These are phyloP conservation scores for Idaea dimidiata DNA, from an alignment of 2,888 invertebrate species.

Conservation along the genomic window DNA sequence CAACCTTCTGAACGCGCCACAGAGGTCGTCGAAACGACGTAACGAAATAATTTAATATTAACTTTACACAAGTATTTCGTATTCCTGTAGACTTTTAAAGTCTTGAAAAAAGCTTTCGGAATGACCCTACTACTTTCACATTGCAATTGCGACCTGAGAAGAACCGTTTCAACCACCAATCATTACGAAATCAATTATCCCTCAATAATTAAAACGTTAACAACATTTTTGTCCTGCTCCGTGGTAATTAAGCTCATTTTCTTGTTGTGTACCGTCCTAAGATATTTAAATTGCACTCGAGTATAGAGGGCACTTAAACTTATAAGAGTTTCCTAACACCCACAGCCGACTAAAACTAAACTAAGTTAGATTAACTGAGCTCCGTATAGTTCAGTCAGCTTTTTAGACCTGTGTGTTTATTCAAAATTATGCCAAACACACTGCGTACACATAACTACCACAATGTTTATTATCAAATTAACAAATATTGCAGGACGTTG, in stretches of 20 bases:
- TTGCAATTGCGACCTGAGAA: conserved; percentile 5
- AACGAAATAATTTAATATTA: no score
- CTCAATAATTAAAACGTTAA: conserved; percentile 38
- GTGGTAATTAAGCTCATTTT: conserved; percentile 42
- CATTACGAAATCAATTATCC: conserved; percentile 27
- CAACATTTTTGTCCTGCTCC: conserved; percentile 41
- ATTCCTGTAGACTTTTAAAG: neutral
- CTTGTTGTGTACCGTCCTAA: conserved; percentile 27
- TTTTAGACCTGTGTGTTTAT: no score
- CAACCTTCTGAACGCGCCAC: no score
- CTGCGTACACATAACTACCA: no score
- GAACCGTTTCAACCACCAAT: conserved; percentile 13
- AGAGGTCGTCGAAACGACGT: no score
- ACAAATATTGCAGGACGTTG: no score
- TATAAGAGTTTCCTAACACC: neutral
- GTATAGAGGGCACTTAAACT: neutral
- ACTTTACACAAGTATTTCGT: neutral
- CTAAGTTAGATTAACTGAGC: no score
- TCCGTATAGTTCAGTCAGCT: no score
- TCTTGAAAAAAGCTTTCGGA: neutral
- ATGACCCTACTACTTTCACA: conserved; percentile 2
- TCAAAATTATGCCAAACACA: no score
- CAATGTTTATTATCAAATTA: no score
- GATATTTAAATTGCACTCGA: neutral
- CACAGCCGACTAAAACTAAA: no score